These are phyloP conservation scores for Heliopora coerulea DNA, from an alignment of 92 coral and sea anemone species.

Conservation along the genomic window DNA sequence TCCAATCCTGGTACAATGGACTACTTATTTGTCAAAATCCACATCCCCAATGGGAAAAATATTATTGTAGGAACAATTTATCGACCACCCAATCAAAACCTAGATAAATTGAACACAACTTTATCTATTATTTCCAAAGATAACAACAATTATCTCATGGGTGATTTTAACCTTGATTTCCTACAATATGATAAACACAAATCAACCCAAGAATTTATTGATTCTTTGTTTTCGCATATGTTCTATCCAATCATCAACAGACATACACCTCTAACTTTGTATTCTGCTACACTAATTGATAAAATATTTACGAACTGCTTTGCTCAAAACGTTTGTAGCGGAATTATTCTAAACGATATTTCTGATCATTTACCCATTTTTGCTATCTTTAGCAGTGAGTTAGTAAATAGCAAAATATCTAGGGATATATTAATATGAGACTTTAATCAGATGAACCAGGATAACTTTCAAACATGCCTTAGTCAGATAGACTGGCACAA, in stretches of 20 bases:
- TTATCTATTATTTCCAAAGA: conserved; percentile 40
- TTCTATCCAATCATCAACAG: conserved; percentile 47
- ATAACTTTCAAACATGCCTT: conserved; percentile 23
- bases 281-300: conserved; percentile 59
- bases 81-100: conserved; percentile 54
- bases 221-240: conserved; percentile 36
- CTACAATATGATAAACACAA: conserved; percentile 39
- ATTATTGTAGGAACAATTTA: conserved; percentile 42
- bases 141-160: conserved; percentile 48
- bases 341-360: conserved; percentile 47
- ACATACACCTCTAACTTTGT: conserved; percentile 52
- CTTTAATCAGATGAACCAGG: conserved; percentile 18
- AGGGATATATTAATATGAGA: conserved; percentile 10
- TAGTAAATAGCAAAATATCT: background rate
- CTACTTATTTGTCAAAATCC: conserved; percentile 34
- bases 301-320: conserved; percentile 51
- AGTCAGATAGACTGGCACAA: conserved; percentile 33
- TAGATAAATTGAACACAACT: conserved; percentile 35
- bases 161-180: conserved; percentile 52
- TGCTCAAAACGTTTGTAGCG: background rate
- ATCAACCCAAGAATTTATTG: conserved; percentile 47
- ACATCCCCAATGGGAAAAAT: conserved; percentile 37
- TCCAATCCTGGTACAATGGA: conserved; percentile 27
- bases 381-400: conserved; percentile 15
- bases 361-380: conserved; percentile 54